These are phyloP conservation scores for Acanthoscelides obtectus DNA, from an alignment of 2,888 invertebrate genomes.

Conservation along the genomic window DNA sequence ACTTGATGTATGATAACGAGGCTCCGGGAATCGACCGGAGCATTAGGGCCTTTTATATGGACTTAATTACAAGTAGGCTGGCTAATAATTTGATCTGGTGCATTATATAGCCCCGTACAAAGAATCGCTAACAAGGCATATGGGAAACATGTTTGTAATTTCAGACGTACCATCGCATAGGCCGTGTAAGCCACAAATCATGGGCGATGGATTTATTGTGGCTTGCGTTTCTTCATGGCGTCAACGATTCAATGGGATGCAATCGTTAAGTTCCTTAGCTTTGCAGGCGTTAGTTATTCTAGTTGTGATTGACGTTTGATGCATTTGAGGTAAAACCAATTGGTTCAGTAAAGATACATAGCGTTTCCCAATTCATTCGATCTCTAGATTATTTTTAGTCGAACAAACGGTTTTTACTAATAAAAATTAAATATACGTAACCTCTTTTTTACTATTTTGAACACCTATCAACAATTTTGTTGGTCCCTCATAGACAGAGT, in stretches of 20 bases:
- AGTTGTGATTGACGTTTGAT: too few relatives aligned
- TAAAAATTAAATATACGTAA: too few relatives aligned
- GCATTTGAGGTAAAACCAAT: too few relatives aligned
- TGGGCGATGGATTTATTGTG: background rate
- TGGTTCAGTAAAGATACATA: too few relatives aligned
- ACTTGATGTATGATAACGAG: background rate
- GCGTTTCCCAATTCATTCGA: too few relatives aligned
- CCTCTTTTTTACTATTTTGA: too few relatives aligned
- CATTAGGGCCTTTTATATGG: background rate
- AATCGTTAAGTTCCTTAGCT: too few relatives aligned
- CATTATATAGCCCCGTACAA: background rate
- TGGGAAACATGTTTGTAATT: background rate
- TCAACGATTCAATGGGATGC: background rate
- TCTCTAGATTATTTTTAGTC: too few relatives aligned
- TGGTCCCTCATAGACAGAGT: too few relatives aligned
- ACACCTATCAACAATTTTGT: too few relatives aligned
- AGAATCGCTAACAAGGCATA: background rate
- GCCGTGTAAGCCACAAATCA: background rate
- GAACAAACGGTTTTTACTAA: too few relatives aligned
- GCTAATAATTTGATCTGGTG: background rate
- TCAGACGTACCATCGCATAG: background rate
- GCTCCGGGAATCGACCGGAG: background rate
- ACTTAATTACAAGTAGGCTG: background rate
- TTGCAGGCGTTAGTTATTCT: too few relatives aligned
- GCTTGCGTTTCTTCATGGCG: background rate